Conservation (phyloP, 2,888 invertebrate genomes). For the Hofmannophila pseudospretella region DNA sequence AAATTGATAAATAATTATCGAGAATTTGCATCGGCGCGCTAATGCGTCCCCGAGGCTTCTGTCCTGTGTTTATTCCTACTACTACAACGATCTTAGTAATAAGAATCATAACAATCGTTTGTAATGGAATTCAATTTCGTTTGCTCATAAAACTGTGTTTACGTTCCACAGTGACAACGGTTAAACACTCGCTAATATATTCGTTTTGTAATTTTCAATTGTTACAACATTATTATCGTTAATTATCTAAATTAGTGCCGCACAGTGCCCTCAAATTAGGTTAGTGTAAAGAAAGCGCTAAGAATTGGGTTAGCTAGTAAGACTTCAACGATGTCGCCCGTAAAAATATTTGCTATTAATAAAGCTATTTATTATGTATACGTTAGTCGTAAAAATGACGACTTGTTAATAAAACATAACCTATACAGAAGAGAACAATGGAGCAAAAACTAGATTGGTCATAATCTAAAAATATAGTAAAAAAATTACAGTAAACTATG, state of each 20-base stretch:
- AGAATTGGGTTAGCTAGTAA: conserved; percentile 36
- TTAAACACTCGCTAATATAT: too few species aligned
- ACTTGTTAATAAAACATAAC: too few species aligned
- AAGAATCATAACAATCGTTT: neutral
- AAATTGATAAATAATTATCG: conserved; percentile 65
- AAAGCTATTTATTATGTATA: too few species aligned
- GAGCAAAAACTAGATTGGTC: too few species aligned
- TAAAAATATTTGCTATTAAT: neutral
- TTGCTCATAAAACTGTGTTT: too few species aligned
- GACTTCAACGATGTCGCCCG: conserved; percentile 33
- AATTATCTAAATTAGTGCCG: conserved; percentile 25
- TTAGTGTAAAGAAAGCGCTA: conserved; percentile 35
- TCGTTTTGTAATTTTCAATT: too few species aligned
- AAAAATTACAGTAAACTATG: too few species aligned
- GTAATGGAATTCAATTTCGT: neutral
- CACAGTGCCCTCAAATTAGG: conserved; percentile 28
- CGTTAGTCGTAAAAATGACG: too few species aligned
- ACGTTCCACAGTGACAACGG: too few species aligned
- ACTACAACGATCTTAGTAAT: neutral
- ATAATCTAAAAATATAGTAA: too few species aligned
- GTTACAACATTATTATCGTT: too few species aligned
- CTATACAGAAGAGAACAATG: too few species aligned
- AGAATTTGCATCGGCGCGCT: conserved; percentile 35
- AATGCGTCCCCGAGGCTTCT: conserved; percentile 30
- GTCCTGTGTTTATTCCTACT: conserved; percentile 8